Evolutionary conservation across 1,140 invertebrate species (phyloP), one percentile per base, ranked within the genome.

Genomic region (Cardiocondyla obscurior): DNA sequence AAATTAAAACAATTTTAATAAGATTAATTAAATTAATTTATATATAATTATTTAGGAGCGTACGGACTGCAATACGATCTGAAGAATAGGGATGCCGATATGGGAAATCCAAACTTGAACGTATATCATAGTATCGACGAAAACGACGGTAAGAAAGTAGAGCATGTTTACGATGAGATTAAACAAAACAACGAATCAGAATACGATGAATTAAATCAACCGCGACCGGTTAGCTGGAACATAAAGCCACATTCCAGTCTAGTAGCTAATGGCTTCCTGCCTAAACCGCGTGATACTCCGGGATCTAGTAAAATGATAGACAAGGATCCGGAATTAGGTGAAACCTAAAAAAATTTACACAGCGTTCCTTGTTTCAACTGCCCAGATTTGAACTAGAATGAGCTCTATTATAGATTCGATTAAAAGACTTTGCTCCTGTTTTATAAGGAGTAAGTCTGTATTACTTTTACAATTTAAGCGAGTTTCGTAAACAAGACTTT

Each of bases 111-210:
- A 0, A 98, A 97, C 87, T 88, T 94, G 7, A 96, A 96, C 90
- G 95, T 98, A 8, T 98, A 98, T 90, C 96, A 98, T 81, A 96
- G 96, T 86, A 96, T 97, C 81, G 96, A 97, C 55, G 96, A 96
- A 83, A 94, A 96, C 58, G 95, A 96, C 51, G 95, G 96, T 64
- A 95, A 96, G 69, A 96, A 96, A 87, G 89, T 96, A 14, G 97
- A 98, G 85, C 98, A 98, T 91, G 95, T 98, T 0, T 99, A 99
- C 90, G 97, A 98, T 92, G 98, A 99, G 94, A 98, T 98, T 76
- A 98, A 98, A 91, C 96, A 97, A 33, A 97, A 97, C 83, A 96
- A 96, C 69, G 96, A 97, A 90, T 94, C 96, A 87, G 97, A 97
- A 91, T 98, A 98, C 88, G 98, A 98, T 93, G 97, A 97, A 91